Evolutionary conservation across 2,888 invertebrate genomes (phyloP).

Genomic region (Furcula furcula): DNA sequence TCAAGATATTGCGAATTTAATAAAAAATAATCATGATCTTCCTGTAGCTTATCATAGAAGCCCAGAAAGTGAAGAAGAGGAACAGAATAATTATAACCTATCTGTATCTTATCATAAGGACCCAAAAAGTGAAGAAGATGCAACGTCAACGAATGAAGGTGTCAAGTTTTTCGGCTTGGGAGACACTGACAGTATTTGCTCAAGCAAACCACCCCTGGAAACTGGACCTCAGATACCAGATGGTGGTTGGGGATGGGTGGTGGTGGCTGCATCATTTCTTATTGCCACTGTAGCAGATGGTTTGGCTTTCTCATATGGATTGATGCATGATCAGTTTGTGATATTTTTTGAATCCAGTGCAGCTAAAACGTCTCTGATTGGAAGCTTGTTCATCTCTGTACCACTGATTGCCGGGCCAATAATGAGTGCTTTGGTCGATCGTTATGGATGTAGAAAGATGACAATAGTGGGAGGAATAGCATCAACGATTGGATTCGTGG

Average conservation of each 20-base stretch:
- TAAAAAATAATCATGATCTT: constrained; percentile 54
- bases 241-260: constrained; percentile 96
- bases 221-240: constrained; percentile 86
- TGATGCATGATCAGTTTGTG: constrained; percentile 91
- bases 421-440: constrained; percentile 92
- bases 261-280: constrained; percentile 92
- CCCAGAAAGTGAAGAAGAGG: constrained; percentile 63
- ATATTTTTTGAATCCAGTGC: constrained; percentile 89
- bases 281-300: constrained; percentile 96
- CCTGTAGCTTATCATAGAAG: constrained; percentile 52
- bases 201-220: constrained; percentile 53
- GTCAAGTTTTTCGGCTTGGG: constrained; percentile 78
- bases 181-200: constrained; percentile 75
- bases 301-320: constrained; percentile 95
- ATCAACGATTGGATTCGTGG: constrained; percentile 88
- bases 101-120: constrained; percentile 52
- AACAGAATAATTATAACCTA: constrained; percentile 45
- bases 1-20: constrained; percentile 65
- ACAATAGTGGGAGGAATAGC: constrained; percentile 87
- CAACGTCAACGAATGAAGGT: constrained; percentile 70
- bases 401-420: constrained; percentile 92
- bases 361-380: constrained; percentile 93
- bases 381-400: constrained; percentile 93
- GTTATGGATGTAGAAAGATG: constrained; percentile 90
- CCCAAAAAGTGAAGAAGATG: constrained; percentile 63